Conservation (phyloP, 2,888 invertebrate genomes). For the Aricia artaxerxes region DNA sequence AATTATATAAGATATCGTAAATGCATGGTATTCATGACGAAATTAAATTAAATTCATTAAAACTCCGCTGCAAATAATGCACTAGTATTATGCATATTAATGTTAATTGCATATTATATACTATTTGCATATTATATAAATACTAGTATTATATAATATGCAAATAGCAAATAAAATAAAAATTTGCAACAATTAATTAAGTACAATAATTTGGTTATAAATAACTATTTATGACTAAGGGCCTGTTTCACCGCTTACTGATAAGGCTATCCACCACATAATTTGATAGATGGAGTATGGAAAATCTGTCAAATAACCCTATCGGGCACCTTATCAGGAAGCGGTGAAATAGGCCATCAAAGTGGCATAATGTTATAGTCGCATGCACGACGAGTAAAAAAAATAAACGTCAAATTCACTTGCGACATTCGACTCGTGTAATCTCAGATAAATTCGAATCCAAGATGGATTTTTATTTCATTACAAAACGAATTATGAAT, state of each 20-base stretch:
- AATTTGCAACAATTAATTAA: slow-evolving; percentile 3
- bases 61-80: not conserved
- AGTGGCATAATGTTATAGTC: not conserved
- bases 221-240: not conserved
- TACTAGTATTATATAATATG: not conserved
- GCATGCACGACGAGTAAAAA: not conserved
- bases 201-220: not conserved
- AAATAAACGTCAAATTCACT: slow-evolving; percentile 7
- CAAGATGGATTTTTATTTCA: too few relatives aligned
- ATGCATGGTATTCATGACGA: too few relatives aligned
- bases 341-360: too few relatives aligned
- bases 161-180: not conserved
- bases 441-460: slow-evolving; percentile 26
- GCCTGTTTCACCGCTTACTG: too few relatives aligned
- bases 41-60: not conserved
- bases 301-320: too few relatives aligned
- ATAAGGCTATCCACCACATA: too few relatives aligned
- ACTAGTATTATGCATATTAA: not conserved
- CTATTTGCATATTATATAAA: too few relatives aligned
- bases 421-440: too few relatives aligned
- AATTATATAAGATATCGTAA: too few relatives aligned
- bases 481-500: slow-evolving; percentile 44
- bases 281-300: too few relatives aligned
- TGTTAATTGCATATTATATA: too few relatives aligned
- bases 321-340: too few relatives aligned